These are phyloP conservation scores for Scarus forsteni DNA, from an alignment of 2,797 vertebrate species.

Conservation along the genomic window DNA sequence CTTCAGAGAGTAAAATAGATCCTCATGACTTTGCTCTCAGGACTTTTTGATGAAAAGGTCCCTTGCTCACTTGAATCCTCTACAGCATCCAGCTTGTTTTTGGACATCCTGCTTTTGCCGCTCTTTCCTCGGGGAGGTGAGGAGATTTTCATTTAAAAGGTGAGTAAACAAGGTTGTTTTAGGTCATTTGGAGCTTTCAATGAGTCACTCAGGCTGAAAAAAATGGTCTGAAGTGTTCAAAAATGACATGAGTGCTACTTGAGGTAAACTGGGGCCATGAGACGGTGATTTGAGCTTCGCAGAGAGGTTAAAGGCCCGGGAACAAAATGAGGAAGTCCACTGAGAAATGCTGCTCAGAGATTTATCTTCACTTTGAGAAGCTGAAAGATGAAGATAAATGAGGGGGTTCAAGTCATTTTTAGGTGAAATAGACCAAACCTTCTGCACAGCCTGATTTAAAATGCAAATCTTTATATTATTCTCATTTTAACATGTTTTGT, in stretches of 20 bases:
- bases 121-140: constrained; percentile 4
- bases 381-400: constrained; percentile 18
- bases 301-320: background rate
- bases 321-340: constrained; percentile 2
- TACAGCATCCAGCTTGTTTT: constrained; percentile 34
- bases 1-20: background rate
- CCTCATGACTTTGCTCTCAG: background rate
- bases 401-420: constrained; percentile 1
- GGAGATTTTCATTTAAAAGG: constrained; percentile 14
- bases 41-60: no score
- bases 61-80: constrained; percentile 4
- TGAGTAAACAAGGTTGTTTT: constrained; percentile 28
- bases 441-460: no score
- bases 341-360: background rate
- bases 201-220: constrained; percentile 16
- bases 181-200: constrained; percentile 22
- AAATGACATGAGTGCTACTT: constrained; percentile 22
- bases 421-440: no score
- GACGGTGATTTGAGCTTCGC: background rate
- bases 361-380: constrained; percentile 11
- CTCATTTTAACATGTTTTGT: no score
- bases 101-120: background rate
- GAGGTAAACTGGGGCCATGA: constrained; percentile 1
- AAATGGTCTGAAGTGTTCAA: constrained; percentile 28
- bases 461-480: no score